Base-by-base conservation (phyloP, 2,797 vertebrate species). In the Micrastur ruficollis region DNA sequence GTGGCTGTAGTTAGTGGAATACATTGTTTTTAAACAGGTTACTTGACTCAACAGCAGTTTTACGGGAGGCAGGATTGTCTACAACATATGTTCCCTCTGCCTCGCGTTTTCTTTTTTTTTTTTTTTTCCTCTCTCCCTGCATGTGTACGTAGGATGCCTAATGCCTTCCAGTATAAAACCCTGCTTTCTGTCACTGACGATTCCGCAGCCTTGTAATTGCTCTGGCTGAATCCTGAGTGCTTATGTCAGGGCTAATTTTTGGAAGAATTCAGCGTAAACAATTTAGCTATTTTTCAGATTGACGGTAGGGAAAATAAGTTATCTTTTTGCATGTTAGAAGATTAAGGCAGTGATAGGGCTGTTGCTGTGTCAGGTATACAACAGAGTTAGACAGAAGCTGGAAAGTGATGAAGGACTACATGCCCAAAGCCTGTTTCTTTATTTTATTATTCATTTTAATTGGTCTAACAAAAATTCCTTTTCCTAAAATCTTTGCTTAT, bases 1-100 rank as follows among this genome's bases (percentile, higher is more conserved):
- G 99, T 99, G 99, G 98, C 98, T 98, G 98, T 93, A 97, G 98
- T 98, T 98, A 97, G 97, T 68, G 95, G 96, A 97, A 95, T 97
- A 94, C 95, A 90, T 94, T 74, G 85, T 95, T 97, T 97, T 96
- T 93, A 92, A 98, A 95, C 96, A 97, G 97, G 97, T 98, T 98
- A 92, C 93, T 92, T 95, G 91, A 94, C 86, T 97, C 86, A 94
- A 94, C 68, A 89, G 91, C 92, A 95, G 88, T 93, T 97, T 95
- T 83, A 94, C 32, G 42, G 94, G 90, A 95, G 86, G 92, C 34
- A 80, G 80, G 80, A 95, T 92, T 95, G 96, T 95, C 97, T 97
- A 89, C 75, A 84, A 91, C 96, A 96, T 97, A 95, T 97, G 96
- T 91, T 97, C 87, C 50, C 81, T 81, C 93, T 93, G 89, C 36